A percentile compares a stretch with the other conserved stretches of the same genome.
These are phyloP conservation scores for Poeciliopsis retropinna DNA, from an alignment of 2,113 vertebrate species.

Conservation along the genomic window DNA sequence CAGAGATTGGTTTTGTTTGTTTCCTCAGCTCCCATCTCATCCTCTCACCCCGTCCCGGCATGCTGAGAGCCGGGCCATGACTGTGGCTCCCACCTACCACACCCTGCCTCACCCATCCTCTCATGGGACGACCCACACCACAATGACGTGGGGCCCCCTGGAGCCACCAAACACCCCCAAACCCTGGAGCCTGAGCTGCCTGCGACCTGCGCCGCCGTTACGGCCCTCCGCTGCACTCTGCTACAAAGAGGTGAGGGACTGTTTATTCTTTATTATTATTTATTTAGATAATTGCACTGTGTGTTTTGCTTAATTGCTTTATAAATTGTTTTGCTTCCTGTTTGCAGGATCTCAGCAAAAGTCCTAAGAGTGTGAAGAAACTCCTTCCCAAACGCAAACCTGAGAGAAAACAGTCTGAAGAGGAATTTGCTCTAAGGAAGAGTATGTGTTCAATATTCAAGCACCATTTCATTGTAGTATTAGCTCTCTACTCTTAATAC, in stretches of 20 bases:
- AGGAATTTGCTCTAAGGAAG: conserved; percentile 96
- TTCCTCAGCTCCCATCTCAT: conserved; percentile 92
- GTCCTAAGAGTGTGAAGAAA: conserved; percentile 99
- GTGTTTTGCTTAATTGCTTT: not conserved
- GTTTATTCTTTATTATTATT: not conserved
- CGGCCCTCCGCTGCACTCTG: conserved; percentile 96
- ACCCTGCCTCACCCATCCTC: conserved; percentile 96
- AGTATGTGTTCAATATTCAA: conserved; percentile 80
- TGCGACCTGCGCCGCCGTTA: conserved; percentile 92
- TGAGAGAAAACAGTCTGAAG: conserved; percentile 95
- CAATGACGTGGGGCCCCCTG: conserved; percentile 95
- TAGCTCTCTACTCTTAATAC: not conserved
- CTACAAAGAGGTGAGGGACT: conserved; percentile 92
- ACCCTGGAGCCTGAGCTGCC: conserved; percentile 97
- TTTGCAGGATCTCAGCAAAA: conserved; percentile 95
- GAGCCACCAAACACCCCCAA: conserved; percentile 97
- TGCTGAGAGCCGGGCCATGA: conserved; percentile 88
- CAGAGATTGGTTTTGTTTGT: not conserved
- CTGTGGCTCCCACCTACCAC: conserved; percentile 94
- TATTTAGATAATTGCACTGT: not conserved
- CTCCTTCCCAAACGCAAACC: conserved; percentile 97
- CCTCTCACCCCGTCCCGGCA: conserved; percentile 94
- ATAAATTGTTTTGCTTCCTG: not conserved
- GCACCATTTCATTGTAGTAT: not conserved
- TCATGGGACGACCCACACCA: conserved; percentile 91